Base-by-base conservation (phyloP, 2,888 invertebrate genomes). In the Altica lythri region DNA sequence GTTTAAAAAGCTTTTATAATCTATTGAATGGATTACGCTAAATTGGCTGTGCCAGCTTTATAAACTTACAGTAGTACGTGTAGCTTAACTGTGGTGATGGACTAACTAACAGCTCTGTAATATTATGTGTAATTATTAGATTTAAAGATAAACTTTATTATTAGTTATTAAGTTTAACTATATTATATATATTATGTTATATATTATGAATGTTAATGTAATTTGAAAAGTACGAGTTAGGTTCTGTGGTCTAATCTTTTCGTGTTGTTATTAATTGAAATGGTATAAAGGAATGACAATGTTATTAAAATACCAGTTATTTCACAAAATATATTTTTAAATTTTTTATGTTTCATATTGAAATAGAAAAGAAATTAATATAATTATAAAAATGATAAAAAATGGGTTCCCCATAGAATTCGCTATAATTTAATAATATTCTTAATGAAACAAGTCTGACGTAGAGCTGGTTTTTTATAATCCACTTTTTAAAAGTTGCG, bases 1-100 rank as follows among this genome's bases (percentile, higher is more conserved):
- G n/a, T n/a, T n/a, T n/a, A n/a, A n/a, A n/a, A n/a, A n/a, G n/a
- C n/a, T n/a, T n/a, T n/a, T n/a, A n/a, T n/a, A n/a, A n/a, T n/a
- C n/a, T n/a, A n/a, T n/a, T n/a, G n/a, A n/a, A n/a, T n/a, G n/a
- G n/a, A n/a, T n/a, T n/a, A n/a, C n/a, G n/a, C n/a, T n/a, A n/a
- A n/a, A n/a, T n/a, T n/a, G n/a, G n/a, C n/a, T n/a, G n/a, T n/a
- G n/a, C n/a, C n/a, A n/a, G n/a, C n/a, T n/a, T n/a, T n/a, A n/a
- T 14, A 30, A 18, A 53, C n/a, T n/a, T n/a, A n/a, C n/a, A n/a
- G n/a, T n/a, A 61, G 54, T 57, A 55, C 51, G 58, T 67, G 59
- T 74, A 75, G 72, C 73, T 73, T 75, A 75, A 74, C 72, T 67
- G 64, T 73, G 76, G 76, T 76, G 76, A 75, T 72, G 76, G 76